phyloP scores from a whole-genome alignment of 2,113 vertebrate genomes.

The Sapayoa aenigma region DNA sequence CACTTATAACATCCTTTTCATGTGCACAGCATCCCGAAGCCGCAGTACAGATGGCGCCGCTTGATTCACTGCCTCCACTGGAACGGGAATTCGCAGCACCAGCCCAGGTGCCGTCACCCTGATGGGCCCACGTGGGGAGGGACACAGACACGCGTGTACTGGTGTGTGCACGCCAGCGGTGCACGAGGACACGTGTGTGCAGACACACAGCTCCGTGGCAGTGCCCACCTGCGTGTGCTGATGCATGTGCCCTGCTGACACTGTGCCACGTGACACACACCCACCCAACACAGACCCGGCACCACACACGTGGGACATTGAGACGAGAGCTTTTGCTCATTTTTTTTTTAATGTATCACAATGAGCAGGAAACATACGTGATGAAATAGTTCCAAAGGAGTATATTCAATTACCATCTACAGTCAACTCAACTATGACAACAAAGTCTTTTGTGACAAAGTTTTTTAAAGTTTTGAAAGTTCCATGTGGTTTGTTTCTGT shows the following conservation, averaged over 20 bases:
- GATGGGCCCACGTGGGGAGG: accelerated
- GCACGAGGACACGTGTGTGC: neutral
- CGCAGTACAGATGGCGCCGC: accelerated
- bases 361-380: constrained; percentile 99
- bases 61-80: neutral
- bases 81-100: accelerated
- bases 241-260: accelerated
- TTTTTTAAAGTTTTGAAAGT: constrained; percentile 93
- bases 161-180: accelerated
- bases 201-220: neutral
- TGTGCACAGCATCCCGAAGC: neutral
- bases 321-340: constrained; percentile 88
- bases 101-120: accelerated
- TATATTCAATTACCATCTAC: constrained; percentile 99
- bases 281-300: constrained; percentile 12
- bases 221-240: neutral
- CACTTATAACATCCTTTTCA: neutral
- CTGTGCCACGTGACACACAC: neutral
- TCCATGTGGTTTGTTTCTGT: constrained; percentile 86
- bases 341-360: constrained; percentile 99
- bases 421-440: constrained; percentile 99
- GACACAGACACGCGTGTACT: accelerated
- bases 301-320: constrained; percentile 54
- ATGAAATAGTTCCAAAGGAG: constrained; percentile 99
- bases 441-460: constrained; percentile 95